A percentile compares a stretch with the other conserved stretches of the same genome.
Evolutionary conservation across 2,888 invertebrate genomes (phyloP).

Genomic region (Polymixis lichenea): DNA sequence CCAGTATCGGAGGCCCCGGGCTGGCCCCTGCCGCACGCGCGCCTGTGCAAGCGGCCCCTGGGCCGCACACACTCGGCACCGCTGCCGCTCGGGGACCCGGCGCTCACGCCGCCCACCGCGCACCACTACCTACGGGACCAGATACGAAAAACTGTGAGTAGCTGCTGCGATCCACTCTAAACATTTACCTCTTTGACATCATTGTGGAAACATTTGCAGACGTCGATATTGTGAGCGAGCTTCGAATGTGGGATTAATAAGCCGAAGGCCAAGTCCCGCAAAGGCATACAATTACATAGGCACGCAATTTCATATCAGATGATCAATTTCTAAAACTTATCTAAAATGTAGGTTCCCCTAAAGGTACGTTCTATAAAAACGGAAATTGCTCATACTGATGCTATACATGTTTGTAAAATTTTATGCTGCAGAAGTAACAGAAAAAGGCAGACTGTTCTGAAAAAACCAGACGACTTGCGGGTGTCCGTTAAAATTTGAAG

Average conservation of each 20-base stretch:
- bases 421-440: not conserved
- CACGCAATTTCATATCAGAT: too few species aligned
- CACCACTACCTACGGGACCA: slow-evolving; percentile 94
- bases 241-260: not conserved
- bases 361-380: too few species aligned
- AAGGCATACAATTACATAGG: too few species aligned
- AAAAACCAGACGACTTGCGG: too few species aligned
- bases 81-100: slow-evolving; percentile 95
- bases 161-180: not conserved
- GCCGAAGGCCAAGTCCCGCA: too few species aligned
- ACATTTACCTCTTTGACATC: not conserved
- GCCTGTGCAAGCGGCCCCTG: slow-evolving; percentile 94
- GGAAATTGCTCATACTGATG: not conserved
- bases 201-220: not conserved
- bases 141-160: slow-evolving; percentile 94
- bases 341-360: not conserved
- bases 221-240: not conserved
- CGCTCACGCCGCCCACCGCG: slow-evolving; percentile 91
- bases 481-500: too few species aligned
- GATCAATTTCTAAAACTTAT: not conserved
- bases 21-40: slow-evolving; percentile 91
- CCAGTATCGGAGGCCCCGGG: slow-evolving; percentile 95
- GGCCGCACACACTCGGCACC: slow-evolving; percentile 98
- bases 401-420: not conserved
- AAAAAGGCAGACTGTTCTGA: too few species aligned